Conservation (phyloP, 2,797 vertebrate species). For the Sebastes iracundus region DNA sequence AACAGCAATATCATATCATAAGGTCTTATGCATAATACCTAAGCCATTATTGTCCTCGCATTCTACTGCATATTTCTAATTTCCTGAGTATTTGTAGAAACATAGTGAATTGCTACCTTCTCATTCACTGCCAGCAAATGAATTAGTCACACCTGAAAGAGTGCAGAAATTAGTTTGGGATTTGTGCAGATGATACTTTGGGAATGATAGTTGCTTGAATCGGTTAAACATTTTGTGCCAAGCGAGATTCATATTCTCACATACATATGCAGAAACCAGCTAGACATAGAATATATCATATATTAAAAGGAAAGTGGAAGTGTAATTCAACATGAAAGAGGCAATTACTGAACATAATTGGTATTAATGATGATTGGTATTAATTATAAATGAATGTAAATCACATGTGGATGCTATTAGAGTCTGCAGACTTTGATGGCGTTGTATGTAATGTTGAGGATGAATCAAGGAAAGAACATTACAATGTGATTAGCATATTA, state of each 20-base stretch:
- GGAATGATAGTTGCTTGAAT: conserved; percentile 7
- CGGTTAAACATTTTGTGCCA: conserved; percentile 8
- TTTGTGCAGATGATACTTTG: conserved; percentile 46
- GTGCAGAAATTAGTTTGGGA: conserved; percentile 57
- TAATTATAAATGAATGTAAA: neutral
- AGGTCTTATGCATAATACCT: conserved; percentile 16
- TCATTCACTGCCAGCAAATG: conserved; percentile 44
- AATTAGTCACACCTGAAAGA: conserved; percentile 56
- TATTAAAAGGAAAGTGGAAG: neutral
- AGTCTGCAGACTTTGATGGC: neutral
- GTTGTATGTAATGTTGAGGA: neutral
- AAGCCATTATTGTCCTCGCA: conserved; percentile 19
- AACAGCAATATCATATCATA: conserved; percentile 28
- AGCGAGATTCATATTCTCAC: neutral
- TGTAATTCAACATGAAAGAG: neutral
- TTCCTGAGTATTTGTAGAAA: conserved; percentile 41
- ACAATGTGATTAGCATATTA: neutral
- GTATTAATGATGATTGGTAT: neutral
- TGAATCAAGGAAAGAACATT: neutral
- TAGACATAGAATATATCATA: neutral
- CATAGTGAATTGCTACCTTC: conserved; percentile 13
- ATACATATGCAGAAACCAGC: neutral
- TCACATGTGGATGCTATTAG: neutral
- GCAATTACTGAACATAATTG: neutral
- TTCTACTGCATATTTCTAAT: conserved; percentile 35